Base-by-base conservation (phyloP, 2,797 vertebrate genomes). In the Protonibea diacanthus region DNA sequence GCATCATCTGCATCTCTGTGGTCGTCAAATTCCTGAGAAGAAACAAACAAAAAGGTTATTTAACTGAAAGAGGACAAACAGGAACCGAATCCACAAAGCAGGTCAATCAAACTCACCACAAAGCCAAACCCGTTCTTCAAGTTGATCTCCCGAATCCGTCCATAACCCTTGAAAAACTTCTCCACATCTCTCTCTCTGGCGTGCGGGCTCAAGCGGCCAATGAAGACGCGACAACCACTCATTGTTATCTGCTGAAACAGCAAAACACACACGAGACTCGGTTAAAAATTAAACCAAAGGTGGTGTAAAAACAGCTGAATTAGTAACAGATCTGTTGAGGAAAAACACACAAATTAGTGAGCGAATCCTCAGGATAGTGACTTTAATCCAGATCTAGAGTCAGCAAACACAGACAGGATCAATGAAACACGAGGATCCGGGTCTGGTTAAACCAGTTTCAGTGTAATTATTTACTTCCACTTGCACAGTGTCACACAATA, bases 131-230 rank as follows among this genome's bases (percentile, higher is more conserved):
- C 97, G 62, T 98, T 98, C 86, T 98, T 98, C 6, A 98, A 89
- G 84, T 97, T 97, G 66, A 98, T 97, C 86, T 98, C 97, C 7
- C 97, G 89, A 81, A 98, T 98, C 42, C 96, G 95, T 15, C 97
- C 97, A n/a, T 97, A 98, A 11, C 97, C 97, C 83, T 98, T 98
- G 88, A 98, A 98, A 85, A 98, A 98, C 76, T 97, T 98, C 90
- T 98, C 97, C 75, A 98, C 97, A 2, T 98, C 97, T 67, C 96
- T 94, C 64, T 98, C 97, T 69, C 97, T 94, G 72, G 97, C 97
- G 0, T 97, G 97, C 0, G 97, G 97, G 90, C 97, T 98, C 85
- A 98, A 78, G 49, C 97, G 97, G 56, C 97, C 97, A 21, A 98
- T 97, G 84, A 98, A 98, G 52, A 98, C 96, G 52, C 97, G 96